Evolutionary conservation across 2,888 invertebrate genomes (phyloP), one percentile per base, ranked within the genome.

Genomic region (Latrodectus hesperus): DNA sequence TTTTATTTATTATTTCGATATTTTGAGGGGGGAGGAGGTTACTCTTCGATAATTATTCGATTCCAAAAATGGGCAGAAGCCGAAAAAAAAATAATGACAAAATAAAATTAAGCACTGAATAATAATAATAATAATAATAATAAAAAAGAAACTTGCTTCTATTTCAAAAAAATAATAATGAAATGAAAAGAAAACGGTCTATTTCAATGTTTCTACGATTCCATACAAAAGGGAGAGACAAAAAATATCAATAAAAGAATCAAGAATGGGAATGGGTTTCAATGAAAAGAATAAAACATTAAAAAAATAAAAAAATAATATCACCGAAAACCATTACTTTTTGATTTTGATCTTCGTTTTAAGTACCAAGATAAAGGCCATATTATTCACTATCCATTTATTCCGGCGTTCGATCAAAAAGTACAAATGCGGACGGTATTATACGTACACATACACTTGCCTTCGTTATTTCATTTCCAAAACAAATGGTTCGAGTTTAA

Each of bases 401-500:
- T 82, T 65, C 79, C 74, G 87, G 12, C 74, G 77, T 87, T 82
- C 87, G 87, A 88, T 88, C 87, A 88, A 88, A 22, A 83, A 88
- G 82, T 88, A 78, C 87, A 78, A 78, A 77, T 88, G 79, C 87
- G 49, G 83, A 67, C 55, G 76, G 77, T 81, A 87, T 87, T 81
- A 87, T 87, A 77, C 84, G 22, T 74, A 65, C 74, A 80, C 70
- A 83, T 70, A 85, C 60, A 77, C 84, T 77, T 74, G 74, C 79
- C 55, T 85, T 83, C 83, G 78, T 88, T 88, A 88, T 88, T 88
- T 83, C 87, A 88, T 88, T 88, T 88, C 87, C 82, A 88, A 88
- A 88, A 88, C 87, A 88, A 88, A 88, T 88, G 87, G 87, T 70
- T 88, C 78, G 82, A 78, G 83, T 88, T 88, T 88, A 88, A 88